Percentiles rank a stretch among this genome's conserved stretches.
phyloP scores from a whole-genome alignment of 2,113 vertebrate genomes.

The Paratilapia polleni region DNA sequence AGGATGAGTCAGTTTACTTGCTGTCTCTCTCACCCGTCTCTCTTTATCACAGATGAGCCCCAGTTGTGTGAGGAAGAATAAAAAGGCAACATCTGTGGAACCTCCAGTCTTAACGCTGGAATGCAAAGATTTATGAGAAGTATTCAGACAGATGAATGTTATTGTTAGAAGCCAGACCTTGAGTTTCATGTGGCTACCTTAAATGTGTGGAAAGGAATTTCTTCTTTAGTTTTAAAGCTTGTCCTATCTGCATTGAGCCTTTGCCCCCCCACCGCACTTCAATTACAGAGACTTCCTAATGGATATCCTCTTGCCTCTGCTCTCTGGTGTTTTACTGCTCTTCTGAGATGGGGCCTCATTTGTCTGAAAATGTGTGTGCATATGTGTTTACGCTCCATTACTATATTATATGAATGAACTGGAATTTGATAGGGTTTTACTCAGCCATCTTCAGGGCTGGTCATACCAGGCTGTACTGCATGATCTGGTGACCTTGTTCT shows the following conservation, averaged over 20 bases:
- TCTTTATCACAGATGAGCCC: slow-evolving; percentile 26
- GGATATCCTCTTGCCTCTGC: slow-evolving; percentile 70
- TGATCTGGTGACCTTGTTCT: slow-evolving; percentile 19
- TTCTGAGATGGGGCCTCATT: slow-evolving; percentile 49
- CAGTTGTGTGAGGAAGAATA: slow-evolving; percentile 25
- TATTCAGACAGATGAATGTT: slow-evolving; percentile 1
- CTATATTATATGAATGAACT: background rate
- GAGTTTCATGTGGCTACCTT: background rate
- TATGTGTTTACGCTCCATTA: slow-evolving; percentile 19
- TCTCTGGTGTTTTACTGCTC: slow-evolving; percentile 52
- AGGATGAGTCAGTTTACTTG: slow-evolving; percentile 29
- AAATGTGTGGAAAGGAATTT: background rate
- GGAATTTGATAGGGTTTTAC: slow-evolving; percentile 50
- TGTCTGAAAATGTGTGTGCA: slow-evolving; percentile 24
- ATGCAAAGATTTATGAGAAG: slow-evolving; percentile 18
- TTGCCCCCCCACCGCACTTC: slow-evolving; percentile 39
- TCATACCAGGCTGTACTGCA: slow-evolving; percentile 28
- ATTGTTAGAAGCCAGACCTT: background rate
- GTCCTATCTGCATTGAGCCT: slow-evolving; percentile 31
- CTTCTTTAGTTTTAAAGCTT: slow-evolving; percentile 17
- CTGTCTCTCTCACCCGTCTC: slow-evolving; percentile 20
- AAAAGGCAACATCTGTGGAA: slow-evolving; percentile 54
- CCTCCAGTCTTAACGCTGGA: slow-evolving; percentile 1
- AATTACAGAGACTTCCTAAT: slow-evolving; percentile 73
- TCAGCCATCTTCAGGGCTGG: slow-evolving; percentile 1